Evolutionary conservation across 2,888 invertebrate genomes (phyloP), one percentile per base, ranked within the genome.

Genomic region (Mesorhabditis spiculigera): DNA sequence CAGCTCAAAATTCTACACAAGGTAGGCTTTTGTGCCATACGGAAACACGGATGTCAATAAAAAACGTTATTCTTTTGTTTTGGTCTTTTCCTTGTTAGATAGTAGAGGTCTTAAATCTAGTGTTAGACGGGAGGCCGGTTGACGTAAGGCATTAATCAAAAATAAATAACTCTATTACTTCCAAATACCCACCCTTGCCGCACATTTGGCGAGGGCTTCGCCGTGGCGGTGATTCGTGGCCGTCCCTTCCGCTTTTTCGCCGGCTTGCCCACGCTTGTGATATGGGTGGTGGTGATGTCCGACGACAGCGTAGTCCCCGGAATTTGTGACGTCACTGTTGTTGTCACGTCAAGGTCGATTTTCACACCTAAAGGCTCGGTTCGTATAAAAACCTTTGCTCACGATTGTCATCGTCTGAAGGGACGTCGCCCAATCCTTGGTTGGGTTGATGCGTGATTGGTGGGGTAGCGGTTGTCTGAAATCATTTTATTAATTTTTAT

Each of bases 201-300:
- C 58, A 50, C 8, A n/a, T 50, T 50, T 3, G 58, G 58, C 8
- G 10, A 13, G 0, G 58, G n/a, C 58, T 10, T 10, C 1, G 58
- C 58, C n/a, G 8, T 50, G n/a, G n/a, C 58, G n/a, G 58, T 50
- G 58, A 50, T 50, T 3, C 58, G 8, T n/a, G 58, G 58, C n/a
- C 58, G 58, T 50, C 58, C 58, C n/a, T 50, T 50, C 58, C 58
- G 8, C 58, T 50, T 50, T 50, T 50, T 50, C n/a, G 58, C n/a
- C 28, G 28, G 28, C 28, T 28, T 28, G 10, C 8, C n/a, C 58
- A 50, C n/a, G 8, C 10, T 50, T n/a, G 58, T 50, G 58, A n/a
- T 13, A 13, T 13, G n/a, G 8, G 58, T 50, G n/a, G 58, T 50
- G 10, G 58, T 50, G 58, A 50, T n/a, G 10, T 13, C 8, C 10